These are phyloP conservation scores for Pholis gunnellus DNA, from an alignment of 2,113 vertebrate genomes.

Conservation along the genomic window DNA sequence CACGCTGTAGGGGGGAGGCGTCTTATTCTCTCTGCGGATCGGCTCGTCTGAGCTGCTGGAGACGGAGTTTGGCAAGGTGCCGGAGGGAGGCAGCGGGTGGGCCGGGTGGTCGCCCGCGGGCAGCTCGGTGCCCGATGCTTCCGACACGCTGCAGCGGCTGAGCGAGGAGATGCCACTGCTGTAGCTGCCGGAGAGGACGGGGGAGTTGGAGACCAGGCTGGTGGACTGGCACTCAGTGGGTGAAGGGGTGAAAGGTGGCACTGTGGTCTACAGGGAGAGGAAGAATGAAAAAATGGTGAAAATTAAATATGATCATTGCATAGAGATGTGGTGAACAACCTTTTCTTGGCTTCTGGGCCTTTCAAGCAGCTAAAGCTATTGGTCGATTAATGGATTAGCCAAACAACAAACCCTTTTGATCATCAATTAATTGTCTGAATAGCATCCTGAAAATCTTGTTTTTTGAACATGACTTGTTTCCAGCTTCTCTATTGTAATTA, in stretches of 20 bases:
- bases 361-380: background rate
- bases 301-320: background rate
- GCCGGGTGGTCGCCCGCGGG: conserved; percentile 80
- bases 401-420: background rate
- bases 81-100: conserved; percentile 77
- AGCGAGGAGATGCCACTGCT: conserved; percentile 98
- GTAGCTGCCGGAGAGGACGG: conserved; percentile 94
- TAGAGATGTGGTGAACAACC: background rate
- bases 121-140: conserved; percentile 93
- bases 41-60: conserved; percentile 89
- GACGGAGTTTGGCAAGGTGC: conserved; percentile 79
- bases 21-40: conserved; percentile 92
- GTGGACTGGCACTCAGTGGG: conserved; percentile 94
- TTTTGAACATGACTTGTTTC: background rate
- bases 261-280: conserved; percentile 81
- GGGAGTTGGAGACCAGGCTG: conserved; percentile 92
- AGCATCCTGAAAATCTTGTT: too few species aligned
- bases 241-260: conserved; percentile 93
- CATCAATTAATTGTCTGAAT: background rate
- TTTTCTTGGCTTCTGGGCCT: background rate
- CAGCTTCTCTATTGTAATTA: background rate
- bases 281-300: background rate
- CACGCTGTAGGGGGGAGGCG: conserved; percentile 95
- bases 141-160: conserved; percentile 95
- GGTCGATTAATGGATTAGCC: background rate